These are phyloP conservation scores for Agapornis roseicollis DNA, from an alignment of 2,113 vertebrate genomes.

Conservation along the genomic window DNA sequence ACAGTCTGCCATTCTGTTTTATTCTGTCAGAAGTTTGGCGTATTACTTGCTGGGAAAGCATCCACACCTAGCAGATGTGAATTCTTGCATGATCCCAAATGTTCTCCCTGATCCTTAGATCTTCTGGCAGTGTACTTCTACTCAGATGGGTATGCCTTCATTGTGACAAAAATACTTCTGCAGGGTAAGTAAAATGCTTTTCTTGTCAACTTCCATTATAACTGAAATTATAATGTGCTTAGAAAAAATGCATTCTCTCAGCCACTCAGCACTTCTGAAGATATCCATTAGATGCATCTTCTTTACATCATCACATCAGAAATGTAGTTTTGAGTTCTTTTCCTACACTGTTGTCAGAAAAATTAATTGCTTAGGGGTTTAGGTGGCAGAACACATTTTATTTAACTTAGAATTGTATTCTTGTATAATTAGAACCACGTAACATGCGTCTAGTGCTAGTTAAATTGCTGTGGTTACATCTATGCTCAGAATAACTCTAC, in stretches of 20 bases:
- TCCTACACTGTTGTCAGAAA: neutral
- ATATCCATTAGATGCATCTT: neutral
- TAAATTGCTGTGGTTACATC: neutral
- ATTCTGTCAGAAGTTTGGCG: slow-evolving; percentile 54
- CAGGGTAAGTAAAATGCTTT: neutral
- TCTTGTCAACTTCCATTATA: neutral
- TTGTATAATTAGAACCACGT: neutral
- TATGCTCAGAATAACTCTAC: neutral
- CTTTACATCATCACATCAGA: neutral
- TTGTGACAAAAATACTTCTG: neutral
- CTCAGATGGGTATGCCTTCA: neutral
- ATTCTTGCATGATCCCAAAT: slow-evolving; percentile 6
- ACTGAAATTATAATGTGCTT: neutral
- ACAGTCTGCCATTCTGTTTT: slow-evolving; percentile 43
- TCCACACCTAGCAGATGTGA: slow-evolving; percentile 58
- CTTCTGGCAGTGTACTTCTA: slow-evolving; percentile 9
- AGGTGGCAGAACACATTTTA: neutral
- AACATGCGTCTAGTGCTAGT: neutral
- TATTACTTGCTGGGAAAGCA: slow-evolving; percentile 26
- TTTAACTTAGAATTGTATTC: neutral
- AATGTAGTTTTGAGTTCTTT: neutral
- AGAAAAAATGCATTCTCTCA: neutral
- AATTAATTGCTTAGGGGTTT: neutral
- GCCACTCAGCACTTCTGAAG: neutral
- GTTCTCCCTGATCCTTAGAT: neutral